Conservation (phyloP, 2,113 vertebrate genomes). For the Sinocyclocheilus anshuiensis region DNA sequence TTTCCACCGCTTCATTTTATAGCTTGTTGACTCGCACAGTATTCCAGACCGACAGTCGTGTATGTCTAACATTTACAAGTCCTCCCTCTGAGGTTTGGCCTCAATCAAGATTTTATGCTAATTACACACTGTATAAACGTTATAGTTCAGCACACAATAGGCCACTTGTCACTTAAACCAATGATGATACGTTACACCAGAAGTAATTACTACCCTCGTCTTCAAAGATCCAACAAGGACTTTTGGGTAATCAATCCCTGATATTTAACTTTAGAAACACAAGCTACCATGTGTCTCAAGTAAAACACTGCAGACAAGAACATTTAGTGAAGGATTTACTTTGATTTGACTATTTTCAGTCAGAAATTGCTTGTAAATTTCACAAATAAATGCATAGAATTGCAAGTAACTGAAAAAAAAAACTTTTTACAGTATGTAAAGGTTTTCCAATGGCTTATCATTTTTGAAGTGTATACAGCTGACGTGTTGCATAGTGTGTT, state of each 20-base stretch:
- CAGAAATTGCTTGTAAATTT: not conserved
- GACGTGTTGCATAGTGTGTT: constrained; percentile 31
- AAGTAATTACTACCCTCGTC: not conserved
- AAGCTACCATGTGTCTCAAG: not conserved
- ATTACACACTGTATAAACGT: constrained; percentile 17
- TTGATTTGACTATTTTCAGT: not conserved
- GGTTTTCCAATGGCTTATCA: not conserved
- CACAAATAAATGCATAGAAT: not conserved
- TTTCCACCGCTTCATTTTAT: not conserved
- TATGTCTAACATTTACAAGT: not conserved
- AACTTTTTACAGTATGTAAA: not conserved
- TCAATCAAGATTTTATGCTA: constrained; percentile 20
- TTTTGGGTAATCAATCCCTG: not conserved
- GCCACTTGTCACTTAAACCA: constrained; percentile 24
- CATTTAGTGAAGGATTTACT: not conserved
- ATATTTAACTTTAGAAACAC: not conserved
- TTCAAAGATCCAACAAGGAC: not conserved
- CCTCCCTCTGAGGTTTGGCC: not conserved
- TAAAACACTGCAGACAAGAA: not conserved
- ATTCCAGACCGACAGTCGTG: not conserved
- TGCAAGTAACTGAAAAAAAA: not conserved
- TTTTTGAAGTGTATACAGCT: not conserved
- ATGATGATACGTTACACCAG: constrained; percentile 27
- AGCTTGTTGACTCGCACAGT: constrained; percentile 1
- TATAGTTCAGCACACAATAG: constrained; percentile 12